Evolutionary conservation across 2,797 vertebrate genomes (phyloP), one percentile per base, ranked within the genome.

Genomic region (Bovichtus variegatus): DNA sequence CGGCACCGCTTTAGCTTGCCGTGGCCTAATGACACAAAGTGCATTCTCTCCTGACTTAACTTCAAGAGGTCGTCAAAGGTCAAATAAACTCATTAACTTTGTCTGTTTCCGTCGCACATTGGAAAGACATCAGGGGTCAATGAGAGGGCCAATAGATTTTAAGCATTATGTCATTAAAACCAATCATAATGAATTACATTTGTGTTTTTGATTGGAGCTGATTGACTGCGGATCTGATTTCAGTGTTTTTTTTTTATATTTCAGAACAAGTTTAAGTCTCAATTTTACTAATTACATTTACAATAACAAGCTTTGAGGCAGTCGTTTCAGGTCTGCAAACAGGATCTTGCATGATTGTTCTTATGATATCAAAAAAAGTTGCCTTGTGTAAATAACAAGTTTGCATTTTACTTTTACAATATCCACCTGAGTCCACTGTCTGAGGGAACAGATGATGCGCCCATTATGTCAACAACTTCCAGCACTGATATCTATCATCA

Each of bases 11-110:
- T 81, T 27, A 83, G 69, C 65, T 57, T 29, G 23, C 75, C 60
- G 61, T 44, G 63, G 46, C 60, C 63, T 80, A 86, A 86, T 85
- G 82, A 69, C 63, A 70, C 80, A 84, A 80, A 87, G 79, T 82
- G 76, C 81, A 81, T 76, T 87, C 75, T 78, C 74, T 87, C 59
- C 78, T 51, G 43, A 78, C 78, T 89, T 60, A 76, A 90, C 86
- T 83, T 86, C 61, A 65, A 40, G 62, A 64, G 87, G 85, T 91
- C 81, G 1, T 25, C 21, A 66, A 58, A 71, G 90, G 91, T 91
- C 85, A 93, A 68, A 80, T 70, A 90, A 87, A 89, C 80, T 80
- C 86, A 91, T 93, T 90, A 86, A 15, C 77, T 70, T 68, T 25
- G 29, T 86, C 74, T 68, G 76, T 83, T 76, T 80, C 61, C 74